A percentile compares a stretch with the other conserved stretches of the same genome.
These are phyloP conservation scores for Lagria hirta DNA, from an alignment of 2,888 invertebrate species.

Conservation along the genomic window DNA sequence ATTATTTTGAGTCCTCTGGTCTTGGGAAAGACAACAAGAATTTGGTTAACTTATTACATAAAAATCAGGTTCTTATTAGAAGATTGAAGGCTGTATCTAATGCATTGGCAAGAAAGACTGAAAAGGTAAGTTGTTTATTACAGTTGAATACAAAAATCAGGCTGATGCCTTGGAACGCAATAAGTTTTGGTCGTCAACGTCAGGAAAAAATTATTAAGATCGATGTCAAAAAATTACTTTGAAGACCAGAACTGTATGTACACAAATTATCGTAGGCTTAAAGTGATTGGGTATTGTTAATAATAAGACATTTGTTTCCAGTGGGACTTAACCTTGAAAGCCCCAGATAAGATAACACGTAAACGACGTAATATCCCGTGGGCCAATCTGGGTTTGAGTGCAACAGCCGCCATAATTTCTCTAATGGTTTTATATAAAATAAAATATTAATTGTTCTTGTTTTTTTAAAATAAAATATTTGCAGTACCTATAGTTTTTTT, in stretches of 20 bases:
- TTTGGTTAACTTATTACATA: too few relatives aligned
- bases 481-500: too few relatives aligned
- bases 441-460: neutral
- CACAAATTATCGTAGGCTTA: too few relatives aligned
- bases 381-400: conserved; percentile 5
- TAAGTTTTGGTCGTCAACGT: too few relatives aligned
- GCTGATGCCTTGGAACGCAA: too few relatives aligned
- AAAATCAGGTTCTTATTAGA: conserved; percentile 22
- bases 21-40: conserved; percentile 13
- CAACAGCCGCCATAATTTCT: neutral
- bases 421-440: neutral
- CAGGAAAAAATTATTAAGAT: too few relatives aligned
- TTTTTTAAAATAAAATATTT: too few relatives aligned
- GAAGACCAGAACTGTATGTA: too few relatives aligned
- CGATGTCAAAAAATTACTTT: conserved; percentile 1
- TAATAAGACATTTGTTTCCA: conserved; percentile 41
- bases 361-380: conserved; percentile 23
- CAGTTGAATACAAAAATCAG: too few relatives aligned
- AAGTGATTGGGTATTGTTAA: neutral
- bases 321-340: conserved; percentile 56
- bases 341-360: conserved; percentile 57
- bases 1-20: conserved; percentile 52
- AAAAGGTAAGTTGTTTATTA: conserved; percentile 27
- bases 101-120: conserved; percentile 26
- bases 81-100: conserved; percentile 19